A percentile compares a stretch with the other conserved stretches of the same genome.
Evolutionary conservation across 2,797 vertebrate species (phyloP).

Genomic region (Antrozous pallidus): DNA sequence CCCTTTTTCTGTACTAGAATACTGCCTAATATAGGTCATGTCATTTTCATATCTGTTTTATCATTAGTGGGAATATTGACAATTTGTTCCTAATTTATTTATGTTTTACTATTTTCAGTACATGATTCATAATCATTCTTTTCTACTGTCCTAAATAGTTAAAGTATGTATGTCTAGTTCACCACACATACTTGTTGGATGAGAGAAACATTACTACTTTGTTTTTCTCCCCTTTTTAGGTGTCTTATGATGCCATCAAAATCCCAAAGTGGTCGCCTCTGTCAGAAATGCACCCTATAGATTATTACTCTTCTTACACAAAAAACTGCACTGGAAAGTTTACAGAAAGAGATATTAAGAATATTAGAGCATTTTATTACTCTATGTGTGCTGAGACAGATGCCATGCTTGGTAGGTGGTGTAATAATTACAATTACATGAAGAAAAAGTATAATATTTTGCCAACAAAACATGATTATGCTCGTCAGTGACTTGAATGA

Average conservation of each 20-base stretch:
- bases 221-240: constrained; percentile 83
- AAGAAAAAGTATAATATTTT: constrained; percentile 51
- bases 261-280: constrained; percentile 92
- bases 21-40: not conserved
- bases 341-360: constrained; percentile 89
- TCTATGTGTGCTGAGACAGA: constrained; percentile 98
- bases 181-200: not conserved
- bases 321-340: constrained; percentile 95
- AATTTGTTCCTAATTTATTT: not conserved
- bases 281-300: constrained; percentile 91
- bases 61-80: not conserved
- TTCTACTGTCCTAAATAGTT: not conserved
- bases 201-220: constrained; percentile 5
- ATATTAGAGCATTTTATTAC: constrained; percentile 93
- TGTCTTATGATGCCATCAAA: constrained; percentile 86
- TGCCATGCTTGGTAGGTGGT: constrained; percentile 91
- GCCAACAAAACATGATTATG: not conserved
- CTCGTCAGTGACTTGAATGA: not conserved
- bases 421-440: constrained; percentile 48
- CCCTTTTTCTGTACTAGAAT: not conserved
- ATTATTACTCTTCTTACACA: constrained; percentile 94
- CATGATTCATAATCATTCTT: constrained; percentile 15
- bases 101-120: constrained; percentile 9
- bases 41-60: constrained; percentile 16
- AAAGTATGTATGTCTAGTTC: not conserved